A percentile compares a stretch with the other conserved stretches of the same genome.
phyloP scores from a whole-genome alignment of 2,888 invertebrate species.

The Caenorhabditis doughertyi region DNA sequence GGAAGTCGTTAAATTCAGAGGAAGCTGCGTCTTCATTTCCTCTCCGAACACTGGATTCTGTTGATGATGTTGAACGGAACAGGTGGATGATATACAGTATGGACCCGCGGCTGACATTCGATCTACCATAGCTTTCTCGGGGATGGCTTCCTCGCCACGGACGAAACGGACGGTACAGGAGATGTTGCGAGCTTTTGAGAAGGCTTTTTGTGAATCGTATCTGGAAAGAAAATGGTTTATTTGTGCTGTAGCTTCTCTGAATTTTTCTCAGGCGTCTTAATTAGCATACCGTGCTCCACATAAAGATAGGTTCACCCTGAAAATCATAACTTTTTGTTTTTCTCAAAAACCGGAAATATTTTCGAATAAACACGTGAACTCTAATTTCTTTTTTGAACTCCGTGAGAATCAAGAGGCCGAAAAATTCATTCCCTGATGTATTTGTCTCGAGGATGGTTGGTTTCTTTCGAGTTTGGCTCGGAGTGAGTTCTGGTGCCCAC shows the following conservation, averaged over 20 bases:
- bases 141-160: constrained; percentile 85
- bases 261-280: too few relatives aligned
- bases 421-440: too few relatives aligned
- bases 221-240: constrained; percentile 41
- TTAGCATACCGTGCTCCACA: neutral
- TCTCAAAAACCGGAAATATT: too few relatives aligned
- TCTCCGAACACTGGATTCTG: constrained; percentile 80
- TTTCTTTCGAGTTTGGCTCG: too few relatives aligned
- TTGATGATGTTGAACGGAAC: constrained; percentile 81
- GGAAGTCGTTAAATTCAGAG: constrained; percentile 89
- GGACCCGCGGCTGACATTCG: constrained; percentile 76
- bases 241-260: neutral
- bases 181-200: constrained; percentile 90
- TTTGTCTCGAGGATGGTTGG: too few relatives aligned
- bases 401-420: too few relatives aligned
- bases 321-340: too few relatives aligned
- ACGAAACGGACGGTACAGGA: constrained; percentile 92
- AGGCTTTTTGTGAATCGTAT: constrained; percentile 79
- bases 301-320: too few relatives aligned
- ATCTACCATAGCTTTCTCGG: constrained; percentile 72
- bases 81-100: constrained; percentile 69
- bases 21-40: constrained; percentile 91
- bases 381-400: too few relatives aligned
- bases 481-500: too few relatives aligned
- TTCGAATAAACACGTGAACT: too few relatives aligned